Conservation (phyloP, 2,797 vertebrate genomes). For the Megalops cyprinoides region DNA sequence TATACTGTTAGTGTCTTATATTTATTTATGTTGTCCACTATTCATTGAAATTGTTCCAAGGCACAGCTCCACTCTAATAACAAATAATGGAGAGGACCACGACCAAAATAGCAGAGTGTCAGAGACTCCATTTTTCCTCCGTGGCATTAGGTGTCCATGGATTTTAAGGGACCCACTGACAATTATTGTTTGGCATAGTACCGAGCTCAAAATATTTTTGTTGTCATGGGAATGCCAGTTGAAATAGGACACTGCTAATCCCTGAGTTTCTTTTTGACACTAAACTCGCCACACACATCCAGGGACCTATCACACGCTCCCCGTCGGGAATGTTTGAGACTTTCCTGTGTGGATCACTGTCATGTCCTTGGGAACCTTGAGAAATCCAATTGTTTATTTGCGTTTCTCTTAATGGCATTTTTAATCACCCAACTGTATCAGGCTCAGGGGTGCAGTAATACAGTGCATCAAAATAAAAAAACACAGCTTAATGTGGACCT, state of each 20-base stretch:
- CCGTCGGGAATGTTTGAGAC: background rate
- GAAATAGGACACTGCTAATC: background rate
- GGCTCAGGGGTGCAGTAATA: background rate
- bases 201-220: conserved; percentile 1
- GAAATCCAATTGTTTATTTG: background rate
- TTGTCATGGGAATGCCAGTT: conserved; percentile 1
- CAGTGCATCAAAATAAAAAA: background rate
- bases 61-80: no score
- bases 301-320: conserved; percentile 6
- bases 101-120: no score
- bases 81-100: no score
- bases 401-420: background rate
- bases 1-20: no score
- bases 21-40: no score
- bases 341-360: background rate
- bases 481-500: no score
- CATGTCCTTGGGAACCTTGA: background rate
- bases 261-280: background rate
- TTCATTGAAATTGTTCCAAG: no score
- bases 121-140: no score
- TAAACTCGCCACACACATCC: background rate
- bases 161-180: no score
- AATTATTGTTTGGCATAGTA: background rate
- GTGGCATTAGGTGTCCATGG: no score
- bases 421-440: background rate